Percentiles rank a stretch among this genome's conserved stretches.
These are phyloP conservation scores for Drosophila mayaguana DNA, from an alignment of 2,888 invertebrate genomes.

Conservation along the genomic window DNA sequence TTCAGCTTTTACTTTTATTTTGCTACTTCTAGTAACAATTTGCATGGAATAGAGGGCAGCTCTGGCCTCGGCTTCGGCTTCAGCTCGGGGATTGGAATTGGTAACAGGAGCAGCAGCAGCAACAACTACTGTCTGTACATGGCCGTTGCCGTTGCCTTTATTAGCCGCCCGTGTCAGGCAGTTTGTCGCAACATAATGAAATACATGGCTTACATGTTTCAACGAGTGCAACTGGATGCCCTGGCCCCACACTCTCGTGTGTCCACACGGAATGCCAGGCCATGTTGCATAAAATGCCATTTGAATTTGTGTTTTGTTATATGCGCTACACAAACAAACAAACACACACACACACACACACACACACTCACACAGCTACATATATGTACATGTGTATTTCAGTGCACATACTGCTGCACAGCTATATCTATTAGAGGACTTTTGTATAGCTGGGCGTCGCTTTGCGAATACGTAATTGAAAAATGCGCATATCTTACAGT, in stretches of 20 bases:
- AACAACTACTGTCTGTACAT: slow-evolving; percentile 22
- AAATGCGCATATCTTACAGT: slow-evolving; percentile 71
- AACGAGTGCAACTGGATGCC: slow-evolving; percentile 30
- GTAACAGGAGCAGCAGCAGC: slow-evolving; percentile 24
- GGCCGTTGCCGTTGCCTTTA: slow-evolving; percentile 47
- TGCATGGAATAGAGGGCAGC: slow-evolving; percentile 28
- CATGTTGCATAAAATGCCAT: slow-evolving; percentile 70
- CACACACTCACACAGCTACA: not conserved
- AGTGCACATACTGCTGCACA: not conserved
- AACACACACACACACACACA: not conserved
- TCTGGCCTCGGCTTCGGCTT: not conserved
- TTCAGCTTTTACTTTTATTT: slow-evolving; percentile 51
- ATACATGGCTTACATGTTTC: slow-evolving; percentile 75
- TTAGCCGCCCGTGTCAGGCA: slow-evolving; percentile 76
- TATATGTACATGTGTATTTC: not conserved
- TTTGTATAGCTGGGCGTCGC: slow-evolving; percentile 47
- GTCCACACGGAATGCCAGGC: slow-evolving; percentile 22
- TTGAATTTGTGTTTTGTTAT: slow-evolving; percentile 74
- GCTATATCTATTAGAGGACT: slow-evolving; percentile 12
- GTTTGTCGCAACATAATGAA: slow-evolving; percentile 80
- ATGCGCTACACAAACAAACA: slow-evolving; percentile 14
- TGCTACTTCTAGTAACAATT: slow-evolving; percentile 18
- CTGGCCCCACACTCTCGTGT: not conserved
- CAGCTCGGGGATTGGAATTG: slow-evolving; percentile 24
- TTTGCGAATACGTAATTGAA: slow-evolving; percentile 72